Evolutionary conservation across 1,140 invertebrate species (phyloP).

Genomic region (Maconellicoccus hirsutus): DNA sequence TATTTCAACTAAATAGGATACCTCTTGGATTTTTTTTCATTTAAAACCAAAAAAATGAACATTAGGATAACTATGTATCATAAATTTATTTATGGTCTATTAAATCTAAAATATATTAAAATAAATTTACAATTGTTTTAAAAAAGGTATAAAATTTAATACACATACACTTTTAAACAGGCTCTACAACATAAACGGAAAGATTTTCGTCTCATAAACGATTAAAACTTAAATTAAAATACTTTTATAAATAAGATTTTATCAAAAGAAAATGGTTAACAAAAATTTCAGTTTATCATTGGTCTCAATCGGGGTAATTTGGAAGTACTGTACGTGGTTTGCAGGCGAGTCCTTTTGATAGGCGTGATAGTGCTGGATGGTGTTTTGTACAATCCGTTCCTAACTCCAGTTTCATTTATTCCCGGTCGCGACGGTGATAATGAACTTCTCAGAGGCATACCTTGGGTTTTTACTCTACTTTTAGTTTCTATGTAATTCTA

Average conservation of each 20-base stretch:
- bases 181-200: too few species aligned
- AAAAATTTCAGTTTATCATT: not conserved
- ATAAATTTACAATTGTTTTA: too few species aligned
- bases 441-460: slow-evolving; percentile 10
- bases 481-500: slow-evolving; percentile 10
- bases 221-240: too few species aligned
- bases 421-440: not conserved
- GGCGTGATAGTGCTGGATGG: not conserved
- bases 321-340: not conserved
- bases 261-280: not conserved
- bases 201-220: too few species aligned
- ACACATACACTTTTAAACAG: too few species aligned
- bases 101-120: too few species aligned
- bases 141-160: too few species aligned
- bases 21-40: too few species aligned
- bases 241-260: not conserved
- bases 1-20: too few species aligned
- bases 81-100: too few species aligned
- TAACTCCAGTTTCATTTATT: not conserved
- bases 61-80: too few species aligned
- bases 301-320: not conserved
- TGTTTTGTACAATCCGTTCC: not conserved
- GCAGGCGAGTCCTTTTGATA: not conserved
- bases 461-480: not conserved
- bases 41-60: too few species aligned